Conservation (phyloP, 2,113 vertebrate species). For the Colinus virginianus region DNA sequence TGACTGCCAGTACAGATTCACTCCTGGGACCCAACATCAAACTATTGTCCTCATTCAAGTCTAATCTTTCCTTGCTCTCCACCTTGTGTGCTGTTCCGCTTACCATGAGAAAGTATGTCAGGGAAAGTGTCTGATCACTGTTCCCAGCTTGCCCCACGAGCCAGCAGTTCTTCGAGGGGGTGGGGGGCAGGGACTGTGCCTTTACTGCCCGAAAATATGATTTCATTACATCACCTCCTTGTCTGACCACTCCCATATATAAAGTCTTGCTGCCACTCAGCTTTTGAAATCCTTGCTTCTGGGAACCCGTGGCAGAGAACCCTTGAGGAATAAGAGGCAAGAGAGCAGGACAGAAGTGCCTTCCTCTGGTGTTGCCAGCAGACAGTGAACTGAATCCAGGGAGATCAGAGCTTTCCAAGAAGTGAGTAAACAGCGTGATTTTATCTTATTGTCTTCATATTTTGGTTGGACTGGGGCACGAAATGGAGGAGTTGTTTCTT, state of each 20-base stretch:
- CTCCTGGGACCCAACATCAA: conserved; percentile 41
- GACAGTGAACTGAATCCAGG: background rate
- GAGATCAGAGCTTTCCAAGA: background rate
- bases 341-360: background rate
- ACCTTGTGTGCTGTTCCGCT: background rate
- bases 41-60: background rate
- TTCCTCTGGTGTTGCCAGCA: background rate
- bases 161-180: conserved; percentile 5
- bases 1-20: background rate
- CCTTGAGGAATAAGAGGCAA: background rate
- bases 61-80: conserved; percentile 2
- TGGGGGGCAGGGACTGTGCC: background rate
- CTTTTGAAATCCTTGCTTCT: background rate
- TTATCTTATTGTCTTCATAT: background rate
- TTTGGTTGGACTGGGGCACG: background rate
- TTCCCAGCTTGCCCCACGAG: conserved; percentile 15
- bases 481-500: background rate
- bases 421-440: conserved; percentile 35
- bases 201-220: background rate
- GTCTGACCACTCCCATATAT: conserved; percentile 57
- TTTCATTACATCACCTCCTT: background rate
- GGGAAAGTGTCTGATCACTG: background rate
- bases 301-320: background rate
- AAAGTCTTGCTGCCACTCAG: conserved; percentile 12
- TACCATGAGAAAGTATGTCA: background rate